Base-by-base conservation (phyloP, 2,113 vertebrate species). In the Sturnira hondurensis region DNA sequence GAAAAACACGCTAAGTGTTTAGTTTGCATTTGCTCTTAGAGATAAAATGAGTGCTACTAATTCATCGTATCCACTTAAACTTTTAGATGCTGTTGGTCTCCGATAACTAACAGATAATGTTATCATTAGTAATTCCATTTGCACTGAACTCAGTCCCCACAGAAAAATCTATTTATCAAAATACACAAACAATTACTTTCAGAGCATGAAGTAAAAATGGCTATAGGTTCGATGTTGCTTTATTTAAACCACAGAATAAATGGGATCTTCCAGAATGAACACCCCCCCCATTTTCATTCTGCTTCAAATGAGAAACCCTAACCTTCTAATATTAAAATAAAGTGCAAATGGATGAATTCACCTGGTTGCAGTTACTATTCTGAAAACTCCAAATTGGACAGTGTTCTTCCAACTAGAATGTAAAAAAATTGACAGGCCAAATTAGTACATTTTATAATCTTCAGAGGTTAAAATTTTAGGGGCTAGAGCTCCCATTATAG, bases 141-240 rank as follows among this genome's bases (percentile, higher is more conserved):
- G 70, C 92, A 97, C 43, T 84, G n/a, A 95, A 94, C 95, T 93
- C 73, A 17, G 68, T 93, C 45, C 78, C 56, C 63, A 58, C 54
- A 67, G 93, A 92, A 41, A 96, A 97, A 73, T 33, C n/a, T 71
- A 77, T 65, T 86, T 68, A 74, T 52, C 12, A 88, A 81, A 95
- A 93, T 70, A 91, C 81, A 93, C 9, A 96, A 96, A 92, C 26
- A 91, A 45, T 76, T 50, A n/a, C 90, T 96, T 97, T 70, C 38
- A 86, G 41, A 93, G 81, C 31, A 88, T 38, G 28, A 47, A 73
- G 89, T 76, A 85, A 50, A n/a, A 80, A 11, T 26, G 71, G 61
- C 38, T 54, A 26, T 36, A n/a, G 26, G 28, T 0, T 86, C 54
- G 86, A 31, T 1, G 95, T 63, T 4, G 19, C 41, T 89, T 65